Evolutionary conservation across 2,888 invertebrate genomes (phyloP), one percentile per base, ranked within the genome.

Genomic region (Ectemnius continuus): DNA sequence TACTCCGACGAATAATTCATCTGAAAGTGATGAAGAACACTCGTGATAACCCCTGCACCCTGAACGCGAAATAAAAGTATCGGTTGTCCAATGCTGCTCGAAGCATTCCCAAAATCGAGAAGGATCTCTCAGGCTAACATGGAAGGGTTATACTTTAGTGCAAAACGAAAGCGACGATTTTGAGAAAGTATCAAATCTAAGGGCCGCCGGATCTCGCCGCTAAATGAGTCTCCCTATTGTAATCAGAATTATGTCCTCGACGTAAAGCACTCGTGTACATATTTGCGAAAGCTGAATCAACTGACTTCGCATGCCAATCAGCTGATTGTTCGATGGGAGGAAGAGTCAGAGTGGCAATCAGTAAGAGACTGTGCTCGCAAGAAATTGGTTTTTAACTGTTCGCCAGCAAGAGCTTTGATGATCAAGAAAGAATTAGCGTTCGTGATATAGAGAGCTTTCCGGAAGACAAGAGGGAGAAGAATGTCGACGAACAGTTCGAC

Each of bases 401-500:
- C 47, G 23, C 8, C 47, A 26, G 47, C 36, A 56, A 60, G 47
- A 28, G 56, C 20, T 68, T 20, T 68, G 61, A 76, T 69, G 66
- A 65, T 68, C 56, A 72, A 46, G 46, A 20, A 61, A 46, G 62
- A 46, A 64, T 8, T 57, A 59, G 62, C 36, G 3, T 36, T 36
- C 36, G 36, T 11, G 8, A 11, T 36, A 6, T 36, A 36, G 5
- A 6, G 36, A 36, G 36, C 36, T 46, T 45, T 20, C 8, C 16
- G 47, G 36, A 52, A 46, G 57, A 6, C 46, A 20, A 59, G 59
- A 57, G 56, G 61, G 60, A 16, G 28, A 71, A 82, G 71, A 26
- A 86, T 85, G 84, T 84, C 86, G 26, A 68, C 61, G 52, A 84
- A 62, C 26, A 78, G 72, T 75, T 72, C 81, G 2, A 73, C 76